Evolutionary conservation across 2,113 vertebrate species (phyloP).

Genomic region (Tinamus guttatus): DNA sequence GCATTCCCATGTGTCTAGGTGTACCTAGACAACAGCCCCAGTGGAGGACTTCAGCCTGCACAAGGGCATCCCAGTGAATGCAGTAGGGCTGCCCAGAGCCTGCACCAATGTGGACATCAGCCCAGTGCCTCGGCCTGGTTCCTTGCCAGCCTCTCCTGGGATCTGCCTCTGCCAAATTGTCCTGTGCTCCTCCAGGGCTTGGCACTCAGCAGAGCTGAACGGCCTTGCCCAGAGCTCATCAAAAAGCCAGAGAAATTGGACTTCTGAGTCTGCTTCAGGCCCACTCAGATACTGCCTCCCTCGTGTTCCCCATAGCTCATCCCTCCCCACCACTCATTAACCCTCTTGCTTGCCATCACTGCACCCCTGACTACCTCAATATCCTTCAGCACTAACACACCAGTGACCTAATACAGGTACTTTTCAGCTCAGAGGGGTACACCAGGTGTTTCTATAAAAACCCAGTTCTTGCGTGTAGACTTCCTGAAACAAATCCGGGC

Average conservation of each 20-base stretch:
- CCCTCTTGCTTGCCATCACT: not conserved
- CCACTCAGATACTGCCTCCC: too few species aligned
- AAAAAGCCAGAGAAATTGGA: not conserved
- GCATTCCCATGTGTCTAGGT: not conserved
- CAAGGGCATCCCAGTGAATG: not conserved
- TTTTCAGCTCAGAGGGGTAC: not conserved
- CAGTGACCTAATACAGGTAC: not conserved
- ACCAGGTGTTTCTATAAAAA: not conserved
- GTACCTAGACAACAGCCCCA: not conserved
- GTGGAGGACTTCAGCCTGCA: not conserved
- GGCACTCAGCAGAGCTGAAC: too few species aligned
- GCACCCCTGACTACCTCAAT: not conserved
- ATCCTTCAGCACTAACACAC: not conserved
- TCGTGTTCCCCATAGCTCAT: too few species aligned
- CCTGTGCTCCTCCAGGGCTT: not conserved
- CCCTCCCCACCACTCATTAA: rapidly evolving
- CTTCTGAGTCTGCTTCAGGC: too few species aligned
- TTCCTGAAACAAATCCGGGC: not conserved
- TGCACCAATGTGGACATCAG: rapidly evolving
- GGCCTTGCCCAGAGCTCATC: not conserved
- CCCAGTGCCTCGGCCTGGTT: not conserved
- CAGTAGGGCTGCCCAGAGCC: not conserved
- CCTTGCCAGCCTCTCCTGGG: not conserved
- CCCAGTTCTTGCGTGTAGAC: not conserved
- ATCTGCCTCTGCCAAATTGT: not conserved